Base-by-base conservation (phyloP, 2,888 invertebrate species). In the Melanotus villosus region DNA sequence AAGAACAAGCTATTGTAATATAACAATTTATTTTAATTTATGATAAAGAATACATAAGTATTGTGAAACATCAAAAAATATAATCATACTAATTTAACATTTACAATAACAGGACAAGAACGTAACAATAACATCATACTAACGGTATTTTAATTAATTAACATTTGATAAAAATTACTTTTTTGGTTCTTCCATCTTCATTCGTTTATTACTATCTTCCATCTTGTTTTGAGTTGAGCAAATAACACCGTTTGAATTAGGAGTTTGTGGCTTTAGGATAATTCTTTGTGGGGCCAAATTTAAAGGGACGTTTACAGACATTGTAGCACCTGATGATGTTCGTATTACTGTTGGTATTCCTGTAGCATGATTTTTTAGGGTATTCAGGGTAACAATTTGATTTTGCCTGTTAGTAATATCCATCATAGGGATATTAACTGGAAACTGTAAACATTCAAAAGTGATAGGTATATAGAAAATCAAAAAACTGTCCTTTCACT, bases 221-320 rank as follows among this genome's bases (percentile, higher is more conserved):
- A 47, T 36, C 34, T 47, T 62, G n/a, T 62, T 36, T 26, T 54
- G 36, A 1, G 21, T 60, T 41, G 26, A 12, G 14, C 10, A 41
- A 10, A 52, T 52, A 4, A 19, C 7, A 32, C 16, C 18, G 6
- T 32, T 52, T 1, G 10, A n/a, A 14, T 2, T n/a, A 9, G 60
- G 34, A 21, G 43, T 45, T 47, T 57, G 38, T 9, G 62, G 70
- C 52, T 70, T 70, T 30, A 70, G 18, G n/a, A 67, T 58, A 26
- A 70, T 66, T 67, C 67, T 57, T 30, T 62, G 70, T 9, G 67
- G 45, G 14, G 45, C 36, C 21, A 65, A n/a, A 38, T 68, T 68
- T 4, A 68, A 50, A 4, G 64, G 64, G 1, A 58, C 19, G 19
- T 65, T 65, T 5, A 64, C 34, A 10, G 64, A 38, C 23, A 63